These are phyloP conservation scores for Phalera bucephala DNA, from an alignment of 2,888 invertebrate genomes.

Conservation along the genomic window DNA sequence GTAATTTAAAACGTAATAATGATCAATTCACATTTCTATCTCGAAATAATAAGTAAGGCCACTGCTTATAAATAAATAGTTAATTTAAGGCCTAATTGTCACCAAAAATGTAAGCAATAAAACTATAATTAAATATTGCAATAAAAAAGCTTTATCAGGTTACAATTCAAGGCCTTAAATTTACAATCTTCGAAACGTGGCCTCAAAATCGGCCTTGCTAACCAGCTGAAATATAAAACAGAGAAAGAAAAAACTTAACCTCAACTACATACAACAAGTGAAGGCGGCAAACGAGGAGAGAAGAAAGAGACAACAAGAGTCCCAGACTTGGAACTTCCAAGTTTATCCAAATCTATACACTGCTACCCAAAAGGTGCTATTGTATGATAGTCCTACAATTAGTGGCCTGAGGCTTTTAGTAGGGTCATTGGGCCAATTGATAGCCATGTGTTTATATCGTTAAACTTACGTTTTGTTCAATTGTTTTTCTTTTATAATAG, in stretches of 20 bases:
- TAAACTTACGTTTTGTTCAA: background rate
- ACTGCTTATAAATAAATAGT: no score
- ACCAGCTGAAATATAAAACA: conserved; percentile 19
- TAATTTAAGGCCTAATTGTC: no score
- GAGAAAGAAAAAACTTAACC: conserved; percentile 66
- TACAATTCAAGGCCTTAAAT: background rate
- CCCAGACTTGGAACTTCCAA: conserved; percentile 92
- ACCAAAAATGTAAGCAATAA: no score
- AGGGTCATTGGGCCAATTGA: background rate
- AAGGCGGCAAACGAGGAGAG: conserved; percentile 66
- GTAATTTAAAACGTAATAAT: no score
- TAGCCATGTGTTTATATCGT: background rate
- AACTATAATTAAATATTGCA: no score
- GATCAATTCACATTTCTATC: no score
- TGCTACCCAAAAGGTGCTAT: conserved; percentile 90
- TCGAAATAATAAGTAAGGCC: no score
- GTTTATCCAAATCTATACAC: conserved; percentile 92
- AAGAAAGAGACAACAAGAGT: conserved; percentile 57
- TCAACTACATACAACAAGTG: conserved; percentile 75
- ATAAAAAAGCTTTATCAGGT: no score
- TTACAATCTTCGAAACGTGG: background rate
- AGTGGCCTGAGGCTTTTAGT: background rate
- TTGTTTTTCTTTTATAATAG: no score
- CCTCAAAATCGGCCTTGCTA: background rate
- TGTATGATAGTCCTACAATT: conserved; percentile 5